Conservation (phyloP, 2,888 invertebrate species). For the Orchestes rusci region DNA sequence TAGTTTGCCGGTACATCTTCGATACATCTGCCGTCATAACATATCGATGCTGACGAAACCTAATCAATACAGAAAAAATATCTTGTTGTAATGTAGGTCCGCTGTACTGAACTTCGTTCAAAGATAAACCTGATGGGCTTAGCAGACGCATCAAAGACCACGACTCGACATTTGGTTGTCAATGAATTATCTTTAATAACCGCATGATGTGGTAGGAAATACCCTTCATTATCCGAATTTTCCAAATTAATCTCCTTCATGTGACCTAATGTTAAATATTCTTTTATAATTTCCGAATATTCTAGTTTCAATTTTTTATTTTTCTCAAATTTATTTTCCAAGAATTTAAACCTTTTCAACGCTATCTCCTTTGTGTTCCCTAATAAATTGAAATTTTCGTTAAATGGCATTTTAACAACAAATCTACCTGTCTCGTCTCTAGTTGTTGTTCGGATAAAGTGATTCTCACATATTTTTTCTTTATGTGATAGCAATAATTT, state of each 20-base stretch:
- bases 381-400: constrained; percentile 6
- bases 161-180: constrained; percentile 19
- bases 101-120: constrained; percentile 9
- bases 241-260: constrained; percentile 12
- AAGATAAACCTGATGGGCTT: constrained; percentile 19
- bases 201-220: constrained; percentile 6
- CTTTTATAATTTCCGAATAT: constrained; percentile 16
- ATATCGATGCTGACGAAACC: constrained; percentile 2
- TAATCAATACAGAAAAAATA: constrained; percentile 6
- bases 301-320: constrained; percentile 15
- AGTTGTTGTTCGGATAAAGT: constrained; percentile 7
- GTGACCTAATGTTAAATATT: constrained; percentile 20
- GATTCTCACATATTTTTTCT: constrained; percentile 24
- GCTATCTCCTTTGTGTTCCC: constrained; percentile 14
- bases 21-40: constrained; percentile 2
- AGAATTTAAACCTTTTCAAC: neutral
- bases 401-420: constrained; percentile 18
- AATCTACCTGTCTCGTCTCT: constrained; percentile 5
- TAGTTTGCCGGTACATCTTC: constrained; percentile 6
- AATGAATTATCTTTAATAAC: constrained; percentile 2
- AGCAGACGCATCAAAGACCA: constrained; percentile 28
- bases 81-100: constrained; percentile 7
- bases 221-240: constrained; percentile 1
- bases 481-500: constrained; percentile 8
- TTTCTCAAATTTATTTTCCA: constrained; percentile 18